phyloP scores from a whole-genome alignment of 1,140 invertebrate genomes.

The Lithobius niger region DNA sequence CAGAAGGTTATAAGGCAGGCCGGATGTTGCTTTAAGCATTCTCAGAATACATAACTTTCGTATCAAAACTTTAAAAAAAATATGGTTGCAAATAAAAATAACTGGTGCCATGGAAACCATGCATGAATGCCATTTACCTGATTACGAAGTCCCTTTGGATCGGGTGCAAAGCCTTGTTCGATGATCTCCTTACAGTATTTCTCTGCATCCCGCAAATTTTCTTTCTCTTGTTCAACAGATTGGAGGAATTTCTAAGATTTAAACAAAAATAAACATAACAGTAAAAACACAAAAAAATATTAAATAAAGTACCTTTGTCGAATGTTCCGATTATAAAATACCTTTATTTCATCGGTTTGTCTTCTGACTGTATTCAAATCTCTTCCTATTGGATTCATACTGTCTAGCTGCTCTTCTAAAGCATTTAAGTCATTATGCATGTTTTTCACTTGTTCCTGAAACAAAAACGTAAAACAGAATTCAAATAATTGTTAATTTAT shows the following conservation, averaged over 20 bases:
- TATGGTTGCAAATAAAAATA: too few relatives aligned
- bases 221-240: conserved; percentile 41
- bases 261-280: too few relatives aligned
- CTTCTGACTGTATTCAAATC: conserved; percentile 67
- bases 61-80: too few relatives aligned
- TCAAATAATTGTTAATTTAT: too few relatives aligned
- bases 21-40: too few relatives aligned
- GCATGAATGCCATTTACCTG: conserved; percentile 25
- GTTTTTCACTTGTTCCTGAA: conserved; percentile 58
- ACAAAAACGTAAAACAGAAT: conserved; percentile 10
- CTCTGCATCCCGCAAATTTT: conserved; percentile 55
- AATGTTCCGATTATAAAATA: conserved; percentile 3
- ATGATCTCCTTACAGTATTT: conserved; percentile 57
- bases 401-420: conserved; percentile 69
- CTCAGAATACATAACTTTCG: too few relatives aligned
- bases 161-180: conserved; percentile 66
- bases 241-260: conserved; percentile 45
- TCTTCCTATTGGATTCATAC: conserved; percentile 66
- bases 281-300: neutral
- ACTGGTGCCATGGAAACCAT: too few relatives aligned
- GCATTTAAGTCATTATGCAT: conserved; percentile 57
- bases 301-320: neutral
- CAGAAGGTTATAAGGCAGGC: too few relatives aligned
- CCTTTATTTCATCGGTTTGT: conserved; percentile 66
- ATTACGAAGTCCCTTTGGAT: conserved; percentile 59